A percentile compares a stretch with the other conserved stretches of the same genome.
Evolutionary conservation across 2,797 vertebrate species (phyloP).

Genomic region (Gallinago solitaria): DNA sequence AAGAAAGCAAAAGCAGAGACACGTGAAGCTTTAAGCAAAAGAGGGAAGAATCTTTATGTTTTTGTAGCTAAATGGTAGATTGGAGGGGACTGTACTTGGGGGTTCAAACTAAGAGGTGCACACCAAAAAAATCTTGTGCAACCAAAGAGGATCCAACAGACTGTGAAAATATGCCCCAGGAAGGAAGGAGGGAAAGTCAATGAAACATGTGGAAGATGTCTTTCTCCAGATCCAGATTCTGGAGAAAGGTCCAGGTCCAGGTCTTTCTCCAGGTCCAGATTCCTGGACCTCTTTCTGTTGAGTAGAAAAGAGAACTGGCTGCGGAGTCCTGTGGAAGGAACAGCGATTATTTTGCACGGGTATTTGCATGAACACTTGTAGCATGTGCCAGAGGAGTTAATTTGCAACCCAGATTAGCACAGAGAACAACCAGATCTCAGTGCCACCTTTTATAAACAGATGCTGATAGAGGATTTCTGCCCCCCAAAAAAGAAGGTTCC

Average conservation of each 20-base stretch:
- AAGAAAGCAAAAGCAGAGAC: background rate
- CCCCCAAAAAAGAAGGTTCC: background rate
- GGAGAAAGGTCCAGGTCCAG: no score
- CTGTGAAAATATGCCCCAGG: background rate
- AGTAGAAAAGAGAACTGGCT: background rate
- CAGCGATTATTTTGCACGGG: background rate
- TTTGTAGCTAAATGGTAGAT: background rate
- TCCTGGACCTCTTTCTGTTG: background rate
- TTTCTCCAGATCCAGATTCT: background rate
- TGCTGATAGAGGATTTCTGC: background rate
- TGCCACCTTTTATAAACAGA: background rate
- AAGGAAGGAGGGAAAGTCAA: background rate
- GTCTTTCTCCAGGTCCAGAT: background rate
- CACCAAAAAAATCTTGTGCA: background rate
- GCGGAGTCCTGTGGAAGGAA: background rate
- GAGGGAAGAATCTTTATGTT: background rate
- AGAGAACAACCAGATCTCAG: background rate
- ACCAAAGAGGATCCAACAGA: background rate
- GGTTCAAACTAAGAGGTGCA: background rate
- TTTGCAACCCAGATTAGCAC: background rate
- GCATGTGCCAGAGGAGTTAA: background rate
- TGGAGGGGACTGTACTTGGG: background rate
- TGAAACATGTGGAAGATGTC: background rate
- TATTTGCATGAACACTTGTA: background rate
- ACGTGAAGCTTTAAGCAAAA: background rate